These are phyloP conservation scores for Drosophila dives DNA, from an alignment of 2,888 invertebrate species.

Conservation along the genomic window DNA sequence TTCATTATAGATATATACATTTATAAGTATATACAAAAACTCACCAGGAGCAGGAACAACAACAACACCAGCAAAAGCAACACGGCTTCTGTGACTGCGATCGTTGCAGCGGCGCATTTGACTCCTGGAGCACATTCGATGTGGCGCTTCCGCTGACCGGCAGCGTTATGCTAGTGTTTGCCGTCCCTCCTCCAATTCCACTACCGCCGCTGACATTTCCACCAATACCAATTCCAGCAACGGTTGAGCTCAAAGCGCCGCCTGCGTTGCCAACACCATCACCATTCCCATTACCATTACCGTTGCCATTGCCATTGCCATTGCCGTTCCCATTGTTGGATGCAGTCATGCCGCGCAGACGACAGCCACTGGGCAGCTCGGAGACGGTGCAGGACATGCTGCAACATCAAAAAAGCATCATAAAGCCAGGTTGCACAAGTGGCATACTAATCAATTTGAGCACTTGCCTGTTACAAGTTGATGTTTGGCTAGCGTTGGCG, in stretches of 20 bases:
- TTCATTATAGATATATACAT: conserved; percentile 9
- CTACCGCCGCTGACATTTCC: conserved; percentile 52
- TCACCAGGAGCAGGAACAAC: conserved; percentile 90
- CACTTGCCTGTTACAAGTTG: conserved; percentile 71
- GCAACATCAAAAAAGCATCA: conserved; percentile 4
- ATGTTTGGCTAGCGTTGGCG: conserved; percentile 45
- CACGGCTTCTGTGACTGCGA: conserved; percentile 87
- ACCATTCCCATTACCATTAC: conserved; percentile 43
- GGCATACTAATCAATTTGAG: conserved; percentile 6
- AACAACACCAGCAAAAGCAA: conserved; percentile 90
- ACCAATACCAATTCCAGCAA: conserved; percentile 1
- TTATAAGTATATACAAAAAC: conserved; percentile 55
- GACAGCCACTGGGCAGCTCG: conserved; percentile 85
- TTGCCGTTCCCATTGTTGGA: conserved; percentile 76
- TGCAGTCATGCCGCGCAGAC: conserved; percentile 85
- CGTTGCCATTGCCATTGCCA: conserved; percentile 67
- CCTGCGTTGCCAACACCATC: conserved; percentile 80
- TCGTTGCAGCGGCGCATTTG: conserved; percentile 82
- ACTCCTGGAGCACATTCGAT: conserved; percentile 82
- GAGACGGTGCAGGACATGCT: conserved; percentile 88
- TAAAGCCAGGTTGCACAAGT: background rate
- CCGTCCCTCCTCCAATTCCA: conserved; percentile 46
- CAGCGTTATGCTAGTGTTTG: conserved; percentile 65
- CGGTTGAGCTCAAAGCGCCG: conserved; percentile 67
- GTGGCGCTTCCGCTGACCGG: conserved; percentile 56